Percentiles rank a stretch among this genome's conserved stretches.
Conservation (phyloP, 2,797 vertebrate genomes). For the Etheostoma perlongum region DNA sequence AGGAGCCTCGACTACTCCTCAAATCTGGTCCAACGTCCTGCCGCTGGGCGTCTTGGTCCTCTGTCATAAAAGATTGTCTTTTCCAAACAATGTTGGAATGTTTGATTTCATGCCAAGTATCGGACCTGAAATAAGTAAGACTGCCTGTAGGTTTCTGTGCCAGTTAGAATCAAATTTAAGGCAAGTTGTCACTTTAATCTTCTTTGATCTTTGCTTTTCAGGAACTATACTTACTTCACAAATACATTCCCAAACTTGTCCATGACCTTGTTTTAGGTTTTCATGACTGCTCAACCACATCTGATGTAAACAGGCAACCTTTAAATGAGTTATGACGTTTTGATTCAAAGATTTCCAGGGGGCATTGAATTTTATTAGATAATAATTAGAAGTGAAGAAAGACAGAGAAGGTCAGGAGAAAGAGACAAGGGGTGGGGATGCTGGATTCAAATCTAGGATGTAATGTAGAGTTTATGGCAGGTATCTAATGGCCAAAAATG, state of each 20-base stretch:
- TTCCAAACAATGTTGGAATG: constrained; percentile 26
- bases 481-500: not conserved
- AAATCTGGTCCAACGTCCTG: constrained; percentile 29
- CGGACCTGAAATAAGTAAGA: constrained; percentile 22
- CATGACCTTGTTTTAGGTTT: not conserved
- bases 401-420: constrained; percentile 2
- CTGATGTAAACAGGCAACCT: not conserved
- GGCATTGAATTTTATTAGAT: not conserved
- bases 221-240: not conserved
- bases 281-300: not conserved
- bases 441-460: not conserved
- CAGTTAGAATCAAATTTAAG: constrained; percentile 12
- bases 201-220: constrained; percentile 16
- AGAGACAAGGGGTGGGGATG: not conserved
- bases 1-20: constrained; percentile 14
- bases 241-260: not conserved
- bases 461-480: not conserved
- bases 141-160: constrained; percentile 22
- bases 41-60: not conserved
- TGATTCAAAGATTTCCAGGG: not conserved
- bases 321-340: not conserved
- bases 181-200: not conserved
- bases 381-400: not conserved
- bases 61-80: constrained; percentile 8
- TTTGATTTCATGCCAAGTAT: constrained; percentile 23